Evolutionary conservation across 2,113 vertebrate genomes (phyloP).

Genomic region (Chauna torquata): DNA sequence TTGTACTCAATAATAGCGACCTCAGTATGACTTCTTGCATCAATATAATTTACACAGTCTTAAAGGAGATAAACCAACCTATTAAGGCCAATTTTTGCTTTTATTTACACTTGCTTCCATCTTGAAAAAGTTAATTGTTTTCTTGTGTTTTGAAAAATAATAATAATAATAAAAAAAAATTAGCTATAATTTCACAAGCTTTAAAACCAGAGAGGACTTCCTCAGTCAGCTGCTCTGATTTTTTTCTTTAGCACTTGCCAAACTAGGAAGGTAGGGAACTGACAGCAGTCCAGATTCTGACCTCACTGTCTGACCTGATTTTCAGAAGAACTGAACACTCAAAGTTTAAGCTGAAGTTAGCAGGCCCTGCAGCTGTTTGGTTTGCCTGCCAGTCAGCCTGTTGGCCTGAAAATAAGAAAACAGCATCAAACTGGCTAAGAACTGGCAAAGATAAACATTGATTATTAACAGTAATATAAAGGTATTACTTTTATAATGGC

Average conservation of each 20-base stretch:
- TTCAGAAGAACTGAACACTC: background rate
- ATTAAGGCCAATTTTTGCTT: background rate
- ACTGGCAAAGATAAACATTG: background rate
- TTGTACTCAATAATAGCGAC: background rate
- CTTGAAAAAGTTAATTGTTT: background rate
- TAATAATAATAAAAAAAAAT: too few relatives aligned
- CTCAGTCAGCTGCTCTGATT: background rate
- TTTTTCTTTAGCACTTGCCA: background rate
- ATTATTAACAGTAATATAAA: background rate
- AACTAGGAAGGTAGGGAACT: background rate
- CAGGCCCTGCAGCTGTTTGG: constrained; percentile 2
- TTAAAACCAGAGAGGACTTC: background rate
- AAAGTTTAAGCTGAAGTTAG: background rate
- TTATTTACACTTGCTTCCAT: background rate
- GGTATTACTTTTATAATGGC: background rate
- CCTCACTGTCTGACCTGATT: background rate
- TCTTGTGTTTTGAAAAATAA: background rate
- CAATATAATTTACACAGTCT: background rate
- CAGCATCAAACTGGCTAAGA: background rate
- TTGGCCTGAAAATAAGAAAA: constrained; percentile 29
- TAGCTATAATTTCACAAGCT: background rate
- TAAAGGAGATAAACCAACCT: background rate
- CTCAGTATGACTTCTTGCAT: background rate
- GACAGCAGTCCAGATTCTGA: background rate
- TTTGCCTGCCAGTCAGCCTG: constrained; percentile 5